Evolutionary conservation across 2,113 vertebrate genomes (phyloP), one percentile per base, ranked within the genome.

Genomic region (Dicentrarchus labrax): DNA sequence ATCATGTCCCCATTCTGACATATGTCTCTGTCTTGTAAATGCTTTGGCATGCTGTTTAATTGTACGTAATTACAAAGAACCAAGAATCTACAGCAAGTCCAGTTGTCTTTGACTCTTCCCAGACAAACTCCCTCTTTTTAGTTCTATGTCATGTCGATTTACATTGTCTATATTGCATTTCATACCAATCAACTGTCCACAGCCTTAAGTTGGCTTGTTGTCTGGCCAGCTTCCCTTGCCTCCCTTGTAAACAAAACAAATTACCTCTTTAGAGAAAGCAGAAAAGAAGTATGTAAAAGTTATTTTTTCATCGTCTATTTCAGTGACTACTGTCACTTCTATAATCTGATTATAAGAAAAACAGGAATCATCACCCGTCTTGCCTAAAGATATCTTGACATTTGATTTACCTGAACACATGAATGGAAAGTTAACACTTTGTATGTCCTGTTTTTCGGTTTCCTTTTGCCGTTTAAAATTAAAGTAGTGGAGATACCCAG

Each of bases 241-340:
- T 57, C 53, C 39, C 6, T 2, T 57, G 17, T 21, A 75, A 74
- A 68, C 70, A 65, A 48, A 80, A 48, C n/a, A 70, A 39, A 47
- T 54, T 2, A 69, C 50, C 66, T 47, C 19, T 53, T 10, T 2
- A 48, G 24, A 48, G 12, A 48, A 67, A 62, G 24, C 22, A 47
- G 22, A 41, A 24, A 21, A 38, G 0, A 53, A 36, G 22, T 11
- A 12, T 11, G 11, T 80, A 12, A 43, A 11, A 45, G 5, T 24
- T 48, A 2, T 30, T 47, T 9, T 21, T 21, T n/a, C 30, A 13
- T 30, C 30, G 30, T 30, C 30, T 30, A 30, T 2, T 30, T 30
- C 30, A 30, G 1, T 47, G 77, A 6, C 11, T 24, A 21, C 17
- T 64, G 8, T 30, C 36, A 62, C 6, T 6, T 38, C 41, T 60